Evolutionary conservation across 37 sponge, comb jelly and placozoan genomes (phyloP), one percentile per base, ranked within the genome.

Genomic region (Hexactinellida sp.): DNA sequence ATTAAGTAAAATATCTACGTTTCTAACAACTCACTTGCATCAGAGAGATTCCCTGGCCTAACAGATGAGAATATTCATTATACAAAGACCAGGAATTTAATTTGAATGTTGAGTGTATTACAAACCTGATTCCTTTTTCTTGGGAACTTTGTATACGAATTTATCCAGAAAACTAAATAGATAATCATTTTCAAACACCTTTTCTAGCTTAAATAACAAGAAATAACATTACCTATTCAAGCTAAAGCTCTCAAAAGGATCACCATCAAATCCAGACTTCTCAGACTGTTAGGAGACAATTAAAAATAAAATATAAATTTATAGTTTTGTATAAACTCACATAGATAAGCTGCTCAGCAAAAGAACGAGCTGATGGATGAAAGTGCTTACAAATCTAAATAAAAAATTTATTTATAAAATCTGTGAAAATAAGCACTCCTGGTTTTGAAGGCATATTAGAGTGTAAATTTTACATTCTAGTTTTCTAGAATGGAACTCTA

Each of bases 141-240:
- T 99, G 1, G 99, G 99, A 51, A 93, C 95, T 86, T 93, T 95
- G 89, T 87, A 94, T 37, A 95, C 92, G 85, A 99, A 95, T 34
- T 92, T 88, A 54, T 99, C 99, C 76, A 99, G 84, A 82, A 99
- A 99, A 36, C 91, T 92, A 25, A 36, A 83, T 5, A 51, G 25
- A 55, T 34, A n/a, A 84, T 54, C 21, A n/a, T 83, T 32, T 37
- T 36, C 7, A 37, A 13, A 28, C 13, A 85, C 13, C 83, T 83
- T 35, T 55, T 24, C 16, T 54, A 25, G 21, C 28, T 36, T 36
- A 36, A 1, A 39, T 7, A 54, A 36, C 35, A 10, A 16, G 32
- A 37, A n/a, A 16, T 0, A 0, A 16, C 7, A 54, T 55, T 36
- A 90, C 91, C 87, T 87, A 37, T 85, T 89, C 30, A 92, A 55